Base-by-base conservation (phyloP, 2,888 invertebrate species). In the Coelinius sp. region DNA sequence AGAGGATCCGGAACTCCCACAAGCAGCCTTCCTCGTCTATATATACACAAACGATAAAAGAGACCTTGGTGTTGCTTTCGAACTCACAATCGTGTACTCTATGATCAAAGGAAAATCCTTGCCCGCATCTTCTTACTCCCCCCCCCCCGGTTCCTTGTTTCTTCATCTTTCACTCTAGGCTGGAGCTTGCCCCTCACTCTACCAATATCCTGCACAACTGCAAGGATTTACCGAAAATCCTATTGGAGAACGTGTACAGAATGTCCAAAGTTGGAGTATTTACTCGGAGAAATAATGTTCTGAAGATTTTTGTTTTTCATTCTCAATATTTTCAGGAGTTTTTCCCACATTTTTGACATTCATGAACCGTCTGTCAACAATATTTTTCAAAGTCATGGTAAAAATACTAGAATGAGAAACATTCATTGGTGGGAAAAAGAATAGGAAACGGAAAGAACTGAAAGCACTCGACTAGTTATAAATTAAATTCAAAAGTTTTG, bases 1-100 rank as follows among this genome's bases (percentile, higher is more conserved):
- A 83, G 78, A 81, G 80, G 80, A 82, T 82, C 78, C 79, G 67
- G 67, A 56, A 49, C 73, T 73, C 72, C 68, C 73, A 17, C 56
- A 27, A 56, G 20, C 35, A 17, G 35, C 12, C 41, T 53, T 49
- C 38, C 44, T 63, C 41, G 14, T 17, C 20, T 38, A 24, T 10
- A 22, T 20, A 20, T 7, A 35, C 20, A 41, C 63, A 24, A 24
- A 63, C 44, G 63, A 64, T 68, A 66, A 56, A 73, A 63, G 59
- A 44, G 64, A 53, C 38, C 53, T 65, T 49, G 35, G 53, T 59
- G 71, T 70, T 70, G 66, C 68, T 35, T 70, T 49, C 62, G 68
- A 73, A 69, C 63, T 44, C 63, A 62, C 38, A 31, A 38, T n/a
- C 10, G 65, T 74, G 67, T 73, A 69, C 46, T 70, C 62, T 52